These are phyloP conservation scores for Chelonus insularis DNA, from an alignment of 1,140 invertebrate species.

Conservation along the genomic window DNA sequence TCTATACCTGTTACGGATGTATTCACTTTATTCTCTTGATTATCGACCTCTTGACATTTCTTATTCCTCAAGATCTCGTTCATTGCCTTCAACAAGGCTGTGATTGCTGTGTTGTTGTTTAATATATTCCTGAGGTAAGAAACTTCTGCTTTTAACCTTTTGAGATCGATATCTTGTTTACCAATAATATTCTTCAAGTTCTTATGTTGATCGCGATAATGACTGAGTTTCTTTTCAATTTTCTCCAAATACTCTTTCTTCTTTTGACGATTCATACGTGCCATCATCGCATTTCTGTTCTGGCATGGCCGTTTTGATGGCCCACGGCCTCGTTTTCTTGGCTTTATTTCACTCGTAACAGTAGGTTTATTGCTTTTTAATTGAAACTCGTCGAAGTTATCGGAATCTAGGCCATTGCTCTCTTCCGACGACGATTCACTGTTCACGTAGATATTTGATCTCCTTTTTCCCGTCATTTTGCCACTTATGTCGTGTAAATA, in stretches of 20 bases:
- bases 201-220: conserved; percentile 56
- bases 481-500: too few species aligned
- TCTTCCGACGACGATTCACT: too few species aligned
- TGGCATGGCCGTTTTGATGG: conserved; percentile 50
- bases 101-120: conserved; percentile 59
- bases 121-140: conserved; percentile 61
- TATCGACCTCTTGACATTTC: not conserved
- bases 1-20: conserved; percentile 2
- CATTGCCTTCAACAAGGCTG: conserved; percentile 55
- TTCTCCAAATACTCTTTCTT: conserved; percentile 64
- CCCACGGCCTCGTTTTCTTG: conserved; percentile 39
- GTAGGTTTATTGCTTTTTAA: too few species aligned
- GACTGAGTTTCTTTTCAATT: conserved; percentile 59
- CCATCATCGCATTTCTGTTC: conserved; percentile 62
- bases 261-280: conserved; percentile 62
- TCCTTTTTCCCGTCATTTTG: too few species aligned
- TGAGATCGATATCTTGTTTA: conserved; percentile 54
- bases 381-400: too few species aligned
- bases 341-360: not conserved
- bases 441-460: too few species aligned
- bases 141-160: conserved; percentile 58
- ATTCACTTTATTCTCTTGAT: not conserved
- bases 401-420: too few species aligned
- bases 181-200: conserved; percentile 56
- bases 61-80: conserved; percentile 34